Percentiles rank a stretch among this genome's conserved stretches.
phyloP scores from a whole-genome alignment of 2,113 vertebrate species.

The Sula dactylatra region DNA sequence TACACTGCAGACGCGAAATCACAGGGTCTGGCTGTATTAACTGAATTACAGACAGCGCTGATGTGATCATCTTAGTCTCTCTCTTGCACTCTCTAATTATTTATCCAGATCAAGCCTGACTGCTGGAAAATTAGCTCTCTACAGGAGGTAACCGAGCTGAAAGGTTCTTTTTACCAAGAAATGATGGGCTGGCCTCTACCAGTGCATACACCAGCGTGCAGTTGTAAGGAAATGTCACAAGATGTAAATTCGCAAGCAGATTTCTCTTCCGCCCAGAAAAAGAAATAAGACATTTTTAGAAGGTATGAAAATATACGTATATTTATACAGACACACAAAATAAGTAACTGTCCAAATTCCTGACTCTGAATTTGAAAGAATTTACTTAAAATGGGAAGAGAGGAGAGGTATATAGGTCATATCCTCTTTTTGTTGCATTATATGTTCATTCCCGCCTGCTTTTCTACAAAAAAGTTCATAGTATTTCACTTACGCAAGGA shows the following conservation, averaged over 20 bases:
- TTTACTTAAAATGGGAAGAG: neutral
- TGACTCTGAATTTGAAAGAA: neutral
- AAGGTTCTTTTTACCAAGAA: conserved; percentile 78
- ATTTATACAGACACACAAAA: neutral
- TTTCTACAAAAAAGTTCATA: conserved; percentile 31
- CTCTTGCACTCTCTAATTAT: conserved; percentile 76
- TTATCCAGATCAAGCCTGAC: conserved; percentile 81
- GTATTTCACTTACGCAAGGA: neutral
- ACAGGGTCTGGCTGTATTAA: conserved; percentile 64
- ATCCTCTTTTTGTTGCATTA: neutral
- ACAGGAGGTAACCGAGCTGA: conserved; percentile 79
- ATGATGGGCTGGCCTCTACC: conserved; percentile 71
- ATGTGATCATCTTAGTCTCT: conserved; percentile 69
- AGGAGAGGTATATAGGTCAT: neutral
- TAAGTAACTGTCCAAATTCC: neutral
- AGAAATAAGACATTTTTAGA: neutral
- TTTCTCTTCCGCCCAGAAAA: conserved; percentile 24
- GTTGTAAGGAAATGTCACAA: conserved; percentile 59
- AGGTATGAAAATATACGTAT: neutral
- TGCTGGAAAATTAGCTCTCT: conserved; percentile 83
- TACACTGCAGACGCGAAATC: conserved; percentile 47
- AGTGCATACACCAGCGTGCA: conserved; percentile 18
- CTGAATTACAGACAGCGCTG: conserved; percentile 65
- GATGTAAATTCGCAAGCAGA: conserved; percentile 51
- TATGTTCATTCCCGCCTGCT: neutral